Evolutionary conservation across 2,797 vertebrate species (phyloP), one percentile per base, ranked within the genome.

Genomic region (Pseudochirops cupreus): DNA sequence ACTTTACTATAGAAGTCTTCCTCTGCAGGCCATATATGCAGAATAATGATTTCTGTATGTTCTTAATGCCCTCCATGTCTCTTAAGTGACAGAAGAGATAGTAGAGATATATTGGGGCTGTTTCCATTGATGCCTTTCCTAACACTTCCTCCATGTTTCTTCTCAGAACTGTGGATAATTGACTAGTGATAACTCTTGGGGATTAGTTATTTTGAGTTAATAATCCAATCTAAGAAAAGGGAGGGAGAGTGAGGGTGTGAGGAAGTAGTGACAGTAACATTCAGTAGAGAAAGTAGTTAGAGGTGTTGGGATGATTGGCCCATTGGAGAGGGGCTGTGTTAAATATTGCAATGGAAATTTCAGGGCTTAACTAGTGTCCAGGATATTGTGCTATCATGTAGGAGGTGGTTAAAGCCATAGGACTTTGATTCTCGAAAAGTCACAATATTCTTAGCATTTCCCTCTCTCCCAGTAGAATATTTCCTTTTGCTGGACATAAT

Each of bases 181-280:
- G 13, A 0, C 67, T 33, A 74, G 55, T 21, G 95, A 93, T 92
- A 62, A 91, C 93, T 94, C 52, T 82, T 92, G 58, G 89, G 91
- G 89, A 56, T 94, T 59, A 56, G 39, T 92, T 74, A 9, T 39
- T n/a, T 93, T 96, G 93, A 93, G 13, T 93, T 90, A 74, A 92
- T 91, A 93, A 26, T 92, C 52, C 24, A 59, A 5, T 91, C 92
- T 58, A 95, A 93, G 58, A 67, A 95, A 74, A 33, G n/a, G 90
- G 59, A 94, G 91, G 67, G 94, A 96, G 93, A 92, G 62, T 58
- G 57, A 33, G 10, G 26, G 13, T 33, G 67, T 74, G 67, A 39
- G 67, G 18, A 11, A 0, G 16, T 6, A 57, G 91, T 93, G 58
- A 95, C 50, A 29, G 52, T 97, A 92, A 67, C 53, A 53, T 6